These are phyloP conservation scores for Plodia interpunctella DNA, from an alignment of 1,140 invertebrate genomes.

Conservation along the genomic window DNA sequence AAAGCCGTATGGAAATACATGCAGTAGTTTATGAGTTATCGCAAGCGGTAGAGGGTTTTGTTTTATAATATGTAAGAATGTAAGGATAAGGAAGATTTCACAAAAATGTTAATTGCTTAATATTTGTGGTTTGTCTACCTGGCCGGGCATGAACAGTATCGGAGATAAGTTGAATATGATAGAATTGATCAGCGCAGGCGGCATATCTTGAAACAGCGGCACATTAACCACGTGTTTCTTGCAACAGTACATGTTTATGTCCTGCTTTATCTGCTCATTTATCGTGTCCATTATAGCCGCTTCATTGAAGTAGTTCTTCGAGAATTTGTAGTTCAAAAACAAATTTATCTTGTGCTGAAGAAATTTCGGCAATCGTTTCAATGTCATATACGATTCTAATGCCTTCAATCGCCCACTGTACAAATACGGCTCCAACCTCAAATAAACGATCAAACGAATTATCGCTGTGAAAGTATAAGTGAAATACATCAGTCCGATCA, in stretches of 20 bases:
- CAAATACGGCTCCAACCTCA: constrained; percentile 23
- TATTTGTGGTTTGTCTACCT: constrained; percentile 26
- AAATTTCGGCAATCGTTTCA: constrained; percentile 28
- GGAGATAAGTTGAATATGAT: constrained; percentile 38
- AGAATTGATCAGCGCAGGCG: constrained; percentile 37
- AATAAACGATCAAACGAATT: constrained; percentile 34
- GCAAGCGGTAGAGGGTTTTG: too few relatives aligned
- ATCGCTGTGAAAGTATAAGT: constrained; percentile 33
- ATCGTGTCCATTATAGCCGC: constrained; percentile 36
- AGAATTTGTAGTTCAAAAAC: constrained; percentile 39
- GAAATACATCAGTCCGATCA: constrained; percentile 34
- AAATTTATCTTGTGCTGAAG: constrained; percentile 35
- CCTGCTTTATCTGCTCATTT: constrained; percentile 46
- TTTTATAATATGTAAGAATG: too few relatives aligned
- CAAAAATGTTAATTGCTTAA: neutral
- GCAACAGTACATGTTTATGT: constrained; percentile 44
- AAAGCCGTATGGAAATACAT: too few relatives aligned
- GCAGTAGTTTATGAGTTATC: too few relatives aligned
- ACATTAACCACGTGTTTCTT: constrained; percentile 34
- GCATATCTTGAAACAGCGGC: constrained; percentile 40
- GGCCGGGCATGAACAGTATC: constrained; percentile 37
- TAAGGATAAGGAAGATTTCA: too few relatives aligned
- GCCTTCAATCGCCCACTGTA: constrained; percentile 36
- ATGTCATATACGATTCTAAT: constrained; percentile 31
- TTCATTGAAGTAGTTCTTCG: constrained; percentile 37